These are phyloP conservation scores for Synergus umbraculus DNA, from an alignment of 2,888 invertebrate genomes.

Conservation along the genomic window DNA sequence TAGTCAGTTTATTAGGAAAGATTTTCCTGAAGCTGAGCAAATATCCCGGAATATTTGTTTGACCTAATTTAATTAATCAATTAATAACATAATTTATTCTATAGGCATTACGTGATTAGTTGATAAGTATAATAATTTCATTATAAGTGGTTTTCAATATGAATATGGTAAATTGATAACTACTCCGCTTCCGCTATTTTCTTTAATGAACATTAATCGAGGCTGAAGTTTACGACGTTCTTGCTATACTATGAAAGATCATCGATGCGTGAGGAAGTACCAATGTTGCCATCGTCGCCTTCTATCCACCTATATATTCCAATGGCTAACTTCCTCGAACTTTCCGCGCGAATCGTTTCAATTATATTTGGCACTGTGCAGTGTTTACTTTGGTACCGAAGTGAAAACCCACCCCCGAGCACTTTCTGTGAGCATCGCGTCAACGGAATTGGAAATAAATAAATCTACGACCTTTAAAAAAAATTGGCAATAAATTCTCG, in stretches of 20 bases:
- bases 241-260: constrained; percentile 27
- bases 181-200: not conserved
- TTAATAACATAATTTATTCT: too few relatives aligned
- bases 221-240: constrained; percentile 1
- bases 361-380: constrained; percentile 54
- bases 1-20: too few relatives aligned
- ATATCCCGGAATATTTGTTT: not conserved
- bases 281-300: constrained; percentile 32
- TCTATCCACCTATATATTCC: constrained; percentile 28
- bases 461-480: constrained; percentile 74
- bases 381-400: constrained; percentile 54
- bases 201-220: constrained; percentile 26
- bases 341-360: constrained; percentile 58
- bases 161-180: not conserved
- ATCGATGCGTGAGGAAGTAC: constrained; percentile 40
- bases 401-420: constrained; percentile 52
- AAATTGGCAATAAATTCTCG: constrained; percentile 75
- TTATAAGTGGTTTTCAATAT: not conserved
- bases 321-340: constrained; percentile 40
- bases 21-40: too few relatives aligned
- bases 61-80: not conserved
- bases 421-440: constrained; percentile 35
- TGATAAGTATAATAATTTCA: not conserved
- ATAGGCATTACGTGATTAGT: too few relatives aligned
- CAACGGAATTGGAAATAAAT: constrained; percentile 71